Evolutionary conservation across 2,888 invertebrate species (phyloP).

Genomic region (Parelbella ahira): DNA sequence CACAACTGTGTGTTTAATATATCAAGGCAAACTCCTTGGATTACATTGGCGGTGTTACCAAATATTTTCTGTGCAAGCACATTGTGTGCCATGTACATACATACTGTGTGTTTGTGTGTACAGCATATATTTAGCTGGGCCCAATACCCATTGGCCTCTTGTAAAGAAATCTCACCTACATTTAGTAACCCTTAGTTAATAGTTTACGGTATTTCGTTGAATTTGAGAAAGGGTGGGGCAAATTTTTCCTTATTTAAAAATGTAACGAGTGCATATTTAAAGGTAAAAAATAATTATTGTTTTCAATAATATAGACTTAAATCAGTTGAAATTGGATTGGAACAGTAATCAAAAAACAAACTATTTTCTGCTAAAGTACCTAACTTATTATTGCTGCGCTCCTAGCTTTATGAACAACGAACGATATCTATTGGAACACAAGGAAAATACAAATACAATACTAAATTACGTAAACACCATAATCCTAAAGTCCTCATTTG

Average conservation of each 20-base stretch:
- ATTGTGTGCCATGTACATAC: conserved; percentile 60
- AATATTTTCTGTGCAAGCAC: conserved; percentile 73
- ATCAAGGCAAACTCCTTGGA: conserved; percentile 71
- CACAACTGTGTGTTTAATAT: conserved; percentile 58
- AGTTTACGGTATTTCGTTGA: background rate
- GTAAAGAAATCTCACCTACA: conserved; percentile 22
- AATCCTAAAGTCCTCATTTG: conserved; percentile 60
- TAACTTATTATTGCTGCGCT: too few relatives aligned
- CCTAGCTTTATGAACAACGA: background rate
- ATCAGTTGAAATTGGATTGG: too few relatives aligned
- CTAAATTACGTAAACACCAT: conserved; percentile 39
- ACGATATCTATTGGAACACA: conserved; percentile 29
- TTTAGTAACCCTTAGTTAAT: conserved; percentile 13
- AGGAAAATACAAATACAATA: conserved; percentile 34
- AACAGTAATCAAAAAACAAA: too few relatives aligned
- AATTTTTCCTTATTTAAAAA: too few relatives aligned
- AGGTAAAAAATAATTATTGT: too few relatives aligned
- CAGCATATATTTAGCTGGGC: conserved; percentile 67
- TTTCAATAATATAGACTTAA: too few relatives aligned
- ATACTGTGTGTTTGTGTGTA: conserved; percentile 55
- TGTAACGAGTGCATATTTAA: too few relatives aligned
- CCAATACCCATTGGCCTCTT: conserved; percentile 51
- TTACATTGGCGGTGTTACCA: conserved; percentile 71
- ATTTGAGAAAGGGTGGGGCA: background rate
- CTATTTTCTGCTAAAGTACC: too few relatives aligned